Base-by-base conservation (phyloP, 2,888 invertebrate genomes). In the Hoplodrina blanda region DNA sequence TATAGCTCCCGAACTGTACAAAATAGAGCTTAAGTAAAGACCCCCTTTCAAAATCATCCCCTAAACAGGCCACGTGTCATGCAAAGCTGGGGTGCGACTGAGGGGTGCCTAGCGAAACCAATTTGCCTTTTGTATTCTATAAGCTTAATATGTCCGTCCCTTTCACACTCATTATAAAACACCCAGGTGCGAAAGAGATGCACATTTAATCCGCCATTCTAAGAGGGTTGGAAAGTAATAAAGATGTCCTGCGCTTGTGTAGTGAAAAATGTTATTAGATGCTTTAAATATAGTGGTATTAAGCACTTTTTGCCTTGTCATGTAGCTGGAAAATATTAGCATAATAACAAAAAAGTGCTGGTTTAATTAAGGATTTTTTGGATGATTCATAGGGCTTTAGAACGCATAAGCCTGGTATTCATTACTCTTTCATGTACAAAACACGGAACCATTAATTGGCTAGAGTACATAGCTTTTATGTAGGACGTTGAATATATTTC, bases 61-160 rank as follows among this genome's bases (percentile, higher is more conserved):
- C 87, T 85, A 85, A 85, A 89, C 85, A 85, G 84, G 91, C 89
- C 94, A 93, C 94, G 94, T 91, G 94, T 91, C 94, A 89, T 87
- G 88, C 89, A 91, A 91, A 92, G 89, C 88, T 89, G 87, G 85
- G 89, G 88, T 88, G 89, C 90, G 85, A 90, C 90, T 87, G 85
- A 87, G 87, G 89, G 90, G 92, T 92, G 92, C 85, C 80, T 85
- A 90, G 90, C 82, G 88, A 90, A 91, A 92, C 91, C 92, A 93
- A 94, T 94, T 94, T 91, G 90, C 90, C 81, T 90, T 91, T 91
- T 93, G 89, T 91, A 80, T 85, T 88, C 88, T 82, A 84, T 90
- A 90, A 90, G 88, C 90, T 83, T 86, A 83, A 76, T 73, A 85
- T 76, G 63, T 54, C 80, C 76, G 62, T 89, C 90, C 78, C 86